Percentiles rank a stretch among this genome's conserved stretches.
Conservation (phyloP, 2,113 vertebrate species). For the Chascanopsetta lugubris region DNA sequence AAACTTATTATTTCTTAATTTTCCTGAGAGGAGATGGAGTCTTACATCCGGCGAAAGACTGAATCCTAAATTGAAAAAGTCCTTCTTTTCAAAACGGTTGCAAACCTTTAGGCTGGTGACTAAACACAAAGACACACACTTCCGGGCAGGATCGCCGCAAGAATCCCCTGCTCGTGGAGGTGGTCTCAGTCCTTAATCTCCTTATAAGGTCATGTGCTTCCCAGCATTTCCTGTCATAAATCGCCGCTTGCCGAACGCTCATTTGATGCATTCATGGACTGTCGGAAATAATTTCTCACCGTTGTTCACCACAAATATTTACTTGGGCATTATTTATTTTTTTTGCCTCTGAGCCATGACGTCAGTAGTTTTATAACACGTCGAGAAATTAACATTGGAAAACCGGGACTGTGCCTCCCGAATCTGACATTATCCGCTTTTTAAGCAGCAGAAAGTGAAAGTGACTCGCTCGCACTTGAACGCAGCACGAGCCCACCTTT, state of each 20-base stretch:
- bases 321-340: neutral
- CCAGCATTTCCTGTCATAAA: neutral
- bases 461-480: neutral
- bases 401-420: too few species aligned
- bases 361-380: too few species aligned
- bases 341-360: too few species aligned
- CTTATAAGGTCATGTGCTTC: slow-evolving; percentile 36
- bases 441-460: neutral
- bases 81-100: too few species aligned
- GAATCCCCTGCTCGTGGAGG: slow-evolving; percentile 35
- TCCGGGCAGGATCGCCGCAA: slow-evolving; percentile 7
- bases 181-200: accelerated
- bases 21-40: too few species aligned
- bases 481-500: neutral
- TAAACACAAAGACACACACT: neutral
- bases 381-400: too few species aligned
- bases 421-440: too few species aligned
- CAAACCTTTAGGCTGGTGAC: neutral
- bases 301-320: neutral
- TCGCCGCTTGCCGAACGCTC: neutral
- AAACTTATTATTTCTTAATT: too few species aligned
- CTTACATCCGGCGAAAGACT: too few species aligned
- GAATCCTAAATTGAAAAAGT: too few species aligned
- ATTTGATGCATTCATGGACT: neutral
- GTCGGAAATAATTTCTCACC: neutral